These are phyloP conservation scores for Gobio occitaniae DNA, from an alignment of 2,797 vertebrate genomes.

Conservation along the genomic window DNA sequence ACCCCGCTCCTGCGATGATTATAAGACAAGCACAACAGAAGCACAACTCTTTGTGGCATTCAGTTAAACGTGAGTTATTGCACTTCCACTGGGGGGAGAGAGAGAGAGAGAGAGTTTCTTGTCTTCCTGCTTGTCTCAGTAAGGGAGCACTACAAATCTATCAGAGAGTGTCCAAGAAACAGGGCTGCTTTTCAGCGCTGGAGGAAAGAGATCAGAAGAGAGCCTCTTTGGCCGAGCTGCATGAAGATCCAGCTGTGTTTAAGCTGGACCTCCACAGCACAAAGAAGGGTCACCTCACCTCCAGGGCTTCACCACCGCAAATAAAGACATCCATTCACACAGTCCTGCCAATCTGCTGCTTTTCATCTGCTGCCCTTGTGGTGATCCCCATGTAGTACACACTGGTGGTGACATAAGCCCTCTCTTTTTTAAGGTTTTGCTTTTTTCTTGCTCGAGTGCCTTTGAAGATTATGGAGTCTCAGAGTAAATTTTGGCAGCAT, in stretches of 20 bases:
- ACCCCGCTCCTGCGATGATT: not conserved
- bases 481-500: conserved; percentile 18
- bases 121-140: not conserved
- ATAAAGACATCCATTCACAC: conserved; percentile 61
- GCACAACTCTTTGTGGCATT: not conserved
- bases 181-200: conserved; percentile 43
- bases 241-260: conserved; percentile 70
- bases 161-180: conserved; percentile 30
- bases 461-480: conserved; percentile 40
- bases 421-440: conserved; percentile 20
- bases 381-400: conserved; percentile 25
- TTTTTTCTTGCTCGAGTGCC: conserved; percentile 29
- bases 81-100: not conserved
- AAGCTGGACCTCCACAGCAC: conserved; percentile 62
- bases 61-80: not conserved
- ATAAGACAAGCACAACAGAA: not conserved
- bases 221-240: conserved; percentile 48
- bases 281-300: conserved; percentile 68
- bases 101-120: conserved; percentile 2
- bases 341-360: conserved; percentile 32
- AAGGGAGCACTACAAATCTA: conserved; percentile 5
- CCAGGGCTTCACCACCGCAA: conserved; percentile 42
- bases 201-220: conserved; percentile 37
- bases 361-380: conserved; percentile 48
- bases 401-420: conserved; percentile 9